Evolutionary conservation across 2,113 vertebrate genomes (phyloP).

Genomic region (Leptocoma aspasia): DNA sequence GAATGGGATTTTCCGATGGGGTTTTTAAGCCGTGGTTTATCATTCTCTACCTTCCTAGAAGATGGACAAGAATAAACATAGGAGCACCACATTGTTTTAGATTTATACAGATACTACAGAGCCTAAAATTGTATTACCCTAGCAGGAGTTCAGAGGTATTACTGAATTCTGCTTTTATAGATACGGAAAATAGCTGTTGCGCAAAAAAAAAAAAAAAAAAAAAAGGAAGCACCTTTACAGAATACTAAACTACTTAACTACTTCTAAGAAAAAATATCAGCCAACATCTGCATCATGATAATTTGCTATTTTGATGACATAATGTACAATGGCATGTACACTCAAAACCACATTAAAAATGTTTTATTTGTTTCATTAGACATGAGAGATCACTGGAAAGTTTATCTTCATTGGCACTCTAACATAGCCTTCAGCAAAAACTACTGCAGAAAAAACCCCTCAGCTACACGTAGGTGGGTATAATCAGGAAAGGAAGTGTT

Average conservation of each 20-base stretch:
- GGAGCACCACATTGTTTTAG: background rate
- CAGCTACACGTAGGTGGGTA: background rate
- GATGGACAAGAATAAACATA: background rate
- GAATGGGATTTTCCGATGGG: background rate
- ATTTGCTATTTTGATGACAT: background rate
- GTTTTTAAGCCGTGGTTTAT: background rate
- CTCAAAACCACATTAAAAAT: background rate
- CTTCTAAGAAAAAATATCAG: background rate
- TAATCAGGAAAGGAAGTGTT: conserved; percentile 50
- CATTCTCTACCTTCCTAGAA: background rate
- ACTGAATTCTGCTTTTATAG: background rate
- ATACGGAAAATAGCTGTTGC: background rate
- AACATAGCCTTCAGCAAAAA: background rate
- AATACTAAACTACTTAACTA: background rate
- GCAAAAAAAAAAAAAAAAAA: background rate
- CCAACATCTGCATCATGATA: background rate
- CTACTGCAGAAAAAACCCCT: background rate
- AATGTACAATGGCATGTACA: background rate
- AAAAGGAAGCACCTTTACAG: background rate
- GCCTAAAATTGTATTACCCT: background rate
- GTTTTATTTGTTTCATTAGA: background rate
- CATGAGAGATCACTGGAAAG: background rate
- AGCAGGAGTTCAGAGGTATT: background rate
- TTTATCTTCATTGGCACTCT: background rate
- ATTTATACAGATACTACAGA: background rate